Evolutionary conservation across 1,140 invertebrate species (phyloP), one percentile per base, ranked within the genome.

Genomic region (Ylistrum balloti): DNA sequence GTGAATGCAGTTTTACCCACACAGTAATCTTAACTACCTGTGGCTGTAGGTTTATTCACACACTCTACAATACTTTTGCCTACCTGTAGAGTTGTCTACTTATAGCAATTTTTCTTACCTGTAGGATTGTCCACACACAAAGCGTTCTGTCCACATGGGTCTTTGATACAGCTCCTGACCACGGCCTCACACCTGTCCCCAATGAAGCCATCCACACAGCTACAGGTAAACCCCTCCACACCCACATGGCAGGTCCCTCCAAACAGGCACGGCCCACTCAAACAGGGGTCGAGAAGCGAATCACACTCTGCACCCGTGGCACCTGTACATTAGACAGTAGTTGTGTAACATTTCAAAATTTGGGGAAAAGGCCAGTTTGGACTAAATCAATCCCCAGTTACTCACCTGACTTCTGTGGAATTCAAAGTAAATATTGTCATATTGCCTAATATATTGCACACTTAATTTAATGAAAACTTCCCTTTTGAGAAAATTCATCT

Each of bases 201-300:
- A 5, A 41, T 89, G 56, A 86, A 92, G 7, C 92, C 92, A 0
- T 35, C 56, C 28, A 86, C 28, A 74, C 92, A 92, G 15, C 22
- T 85, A 89, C 92, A 92, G 33, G 28, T 38, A 34, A 35, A 90
- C 48, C 41, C 34, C 22, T 87, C 33, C 5, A 45, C 28, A 22
- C 89, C 74, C 17, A 85, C 74, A 41, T 99, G 98, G 94, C 98
- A 99, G 41, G 97, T 97, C 10, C 98, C 98, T 0, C 98, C 98
- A 95, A 99, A 99, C 90, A 98, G 97, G 95, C 98, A 99, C 0
- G 98, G 98, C 95, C 98, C 97, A 85, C 98, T 98, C 91, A 98
- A 97, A 96, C 98, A 99, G 56, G 56, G 56, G 56, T 74, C 56
- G 1, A 74, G 56, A 28, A 74, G 56, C 7, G 56, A 28, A 1